Percentiles rank a stretch among this genome's conserved stretches.
Evolutionary conservation across 1,140 invertebrate species (phyloP).

Genomic region (Wasmannia auropunctata): DNA sequence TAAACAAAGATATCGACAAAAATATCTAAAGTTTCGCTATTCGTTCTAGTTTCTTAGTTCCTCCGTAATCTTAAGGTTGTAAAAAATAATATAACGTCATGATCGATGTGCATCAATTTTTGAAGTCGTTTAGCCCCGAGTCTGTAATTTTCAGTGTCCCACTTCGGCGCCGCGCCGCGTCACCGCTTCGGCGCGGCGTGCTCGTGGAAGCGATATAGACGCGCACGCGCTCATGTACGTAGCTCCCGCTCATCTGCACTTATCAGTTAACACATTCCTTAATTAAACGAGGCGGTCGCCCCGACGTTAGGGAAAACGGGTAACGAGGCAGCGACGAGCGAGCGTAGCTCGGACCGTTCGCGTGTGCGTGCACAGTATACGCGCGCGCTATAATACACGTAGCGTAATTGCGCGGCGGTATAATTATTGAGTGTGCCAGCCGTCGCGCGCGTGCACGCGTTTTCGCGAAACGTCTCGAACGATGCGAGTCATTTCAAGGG

Average conservation of each 20-base stretch:
- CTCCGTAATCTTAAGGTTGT: not conserved
- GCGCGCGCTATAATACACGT: not conserved
- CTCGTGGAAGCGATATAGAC: slow-evolving; percentile 31
- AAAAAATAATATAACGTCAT: not conserved
- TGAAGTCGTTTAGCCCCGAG: not conserved
- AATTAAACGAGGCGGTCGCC: slow-evolving; percentile 54
- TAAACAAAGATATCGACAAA: not conserved
- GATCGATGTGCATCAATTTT: not conserved
- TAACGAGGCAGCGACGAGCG: slow-evolving; percentile 41
- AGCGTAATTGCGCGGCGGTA: slow-evolving; percentile 21
- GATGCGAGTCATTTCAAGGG: not conserved
- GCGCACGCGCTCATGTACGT: slow-evolving; percentile 31
- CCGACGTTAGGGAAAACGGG: slow-evolving; percentile 54
- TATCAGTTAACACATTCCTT: slow-evolving; percentile 61
- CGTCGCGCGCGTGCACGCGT: not conserved
- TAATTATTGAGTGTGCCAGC: slow-evolving; percentile 50
- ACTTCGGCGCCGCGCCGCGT: slow-evolving; percentile 2
- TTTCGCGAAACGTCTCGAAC: slow-evolving; percentile 8
- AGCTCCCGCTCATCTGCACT: slow-evolving; percentile 47
- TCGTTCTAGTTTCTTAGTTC: not conserved
- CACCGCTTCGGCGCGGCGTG: not conserved
- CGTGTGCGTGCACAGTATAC: not conserved
- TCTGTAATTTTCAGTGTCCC: not conserved
- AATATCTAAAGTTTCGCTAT: not conserved
- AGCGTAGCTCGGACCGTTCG: not conserved